These are phyloP conservation scores for Catocala sponsa DNA, from an alignment of 2,888 invertebrate species.

Conservation along the genomic window DNA sequence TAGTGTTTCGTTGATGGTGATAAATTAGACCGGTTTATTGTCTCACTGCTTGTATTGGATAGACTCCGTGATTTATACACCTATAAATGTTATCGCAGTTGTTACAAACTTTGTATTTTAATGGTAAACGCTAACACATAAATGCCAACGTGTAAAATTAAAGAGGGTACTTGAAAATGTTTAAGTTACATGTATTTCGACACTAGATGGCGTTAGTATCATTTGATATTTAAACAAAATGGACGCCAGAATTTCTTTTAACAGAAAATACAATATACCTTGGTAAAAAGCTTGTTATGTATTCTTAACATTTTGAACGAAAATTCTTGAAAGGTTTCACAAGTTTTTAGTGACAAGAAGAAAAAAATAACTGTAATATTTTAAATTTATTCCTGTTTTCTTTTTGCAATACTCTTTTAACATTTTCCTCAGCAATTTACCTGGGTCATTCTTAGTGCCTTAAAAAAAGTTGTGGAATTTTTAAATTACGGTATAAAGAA, in stretches of 20 bases:
- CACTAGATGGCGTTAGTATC: no score
- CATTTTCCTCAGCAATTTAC: constrained; percentile 17
- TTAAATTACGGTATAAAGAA: constrained; percentile 31
- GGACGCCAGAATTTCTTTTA: no score
- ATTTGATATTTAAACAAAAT: no score
- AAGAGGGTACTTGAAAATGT: not conserved
- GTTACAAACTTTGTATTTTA: constrained; percentile 40
- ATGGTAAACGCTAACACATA: constrained; percentile 24
- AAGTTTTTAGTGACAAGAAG: constrained; percentile 4
- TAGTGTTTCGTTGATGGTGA: constrained; percentile 28
- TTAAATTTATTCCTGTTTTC: constrained; percentile 13
- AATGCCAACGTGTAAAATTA: constrained; percentile 8
- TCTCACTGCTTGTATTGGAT: constrained; percentile 34
- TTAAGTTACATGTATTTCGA: no score
- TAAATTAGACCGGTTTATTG: constrained; percentile 37
- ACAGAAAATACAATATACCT: no score
- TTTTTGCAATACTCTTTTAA: constrained; percentile 1
- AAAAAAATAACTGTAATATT: constrained; percentile 19
- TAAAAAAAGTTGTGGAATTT: constrained; percentile 37
- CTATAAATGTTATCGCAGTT: constrained; percentile 33
- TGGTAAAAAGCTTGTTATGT: not conserved
- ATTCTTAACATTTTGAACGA: not conserved
- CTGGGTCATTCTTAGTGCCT: constrained; percentile 26
- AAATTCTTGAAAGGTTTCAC: constrained; percentile 7
- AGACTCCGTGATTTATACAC: constrained; percentile 30